Base-by-base conservation (phyloP, 2,113 vertebrate genomes). In the Macroglossus sobrinus region DNA sequence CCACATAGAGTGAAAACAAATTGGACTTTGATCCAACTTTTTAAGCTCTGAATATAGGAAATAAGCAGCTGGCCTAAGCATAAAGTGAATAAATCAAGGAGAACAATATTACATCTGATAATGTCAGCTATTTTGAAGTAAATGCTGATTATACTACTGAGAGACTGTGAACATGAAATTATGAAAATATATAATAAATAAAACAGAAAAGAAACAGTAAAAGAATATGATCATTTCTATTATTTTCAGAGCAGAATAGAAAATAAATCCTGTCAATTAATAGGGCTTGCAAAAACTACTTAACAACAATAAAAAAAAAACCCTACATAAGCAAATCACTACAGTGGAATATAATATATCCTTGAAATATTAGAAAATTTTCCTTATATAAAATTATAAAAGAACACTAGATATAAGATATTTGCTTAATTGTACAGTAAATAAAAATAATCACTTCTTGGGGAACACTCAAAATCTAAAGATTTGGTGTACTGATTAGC, bases 361-460 rank as follows among this genome's bases (percentile, higher is more conserved):
- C 79, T 86, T 28, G 40, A 92, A 92, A 47, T 8, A 64, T 2
- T 13, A 92, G 72, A 28, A 35, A 84, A 53, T 7, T 94, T 66
- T 64, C 84, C 74, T 38, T 69, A 38, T 11, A 40, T 75, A 71
- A 81, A 87, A 71, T 30, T 59, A 5, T 30, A 64, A 7, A 55
- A 18, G 64, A 92, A 91, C 10, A 40, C 19, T 47, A 21, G 35
- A 43, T 82, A 45, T n/a, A 40, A 89, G n/a, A n/a, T 40, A 84
- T 38, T 80, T 66, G 43, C 26, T 93, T 53, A 81, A 86, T 91
- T 22, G 40, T n/a, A 40, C 5, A 91, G 63, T 38, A 82, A 78
- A 89, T 89, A 75, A 78, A 93, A 96, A 61, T 38, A 88, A 88
- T 63, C 72, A 26, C 78, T 82, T 91, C 7, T 68, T 40, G 14